phyloP scores from a whole-genome alignment of 2,797 vertebrate genomes.

The Huso huso region DNA sequence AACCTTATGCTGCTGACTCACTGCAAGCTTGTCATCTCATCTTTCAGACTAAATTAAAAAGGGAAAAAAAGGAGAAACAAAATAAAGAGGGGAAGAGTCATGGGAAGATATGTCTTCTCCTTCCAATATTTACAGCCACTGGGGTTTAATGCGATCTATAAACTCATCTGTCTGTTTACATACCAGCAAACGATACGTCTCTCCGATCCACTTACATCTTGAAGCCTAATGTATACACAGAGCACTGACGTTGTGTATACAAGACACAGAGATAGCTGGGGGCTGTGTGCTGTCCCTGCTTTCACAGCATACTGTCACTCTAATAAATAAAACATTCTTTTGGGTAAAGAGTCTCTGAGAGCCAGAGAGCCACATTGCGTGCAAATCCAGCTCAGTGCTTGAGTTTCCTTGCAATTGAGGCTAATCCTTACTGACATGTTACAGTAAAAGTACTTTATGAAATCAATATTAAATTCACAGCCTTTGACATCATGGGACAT shows the following conservation, averaged over 20 bases:
- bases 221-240: conserved; percentile 64
- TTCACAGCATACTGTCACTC: conserved; percentile 62
- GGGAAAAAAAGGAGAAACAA: conserved; percentile 24
- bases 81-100: not conserved
- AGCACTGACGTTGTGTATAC: conserved; percentile 57
- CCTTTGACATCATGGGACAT: conserved; percentile 81
- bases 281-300: conserved; percentile 57
- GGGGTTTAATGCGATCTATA: conserved; percentile 72
- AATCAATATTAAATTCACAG: conserved; percentile 99
- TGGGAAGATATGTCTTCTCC: conserved; percentile 32
- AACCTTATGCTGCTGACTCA: conserved; percentile 13
- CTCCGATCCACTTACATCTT: conserved; percentile 67
- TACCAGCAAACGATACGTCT: conserved; percentile 67
- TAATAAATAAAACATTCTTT: conserved; percentile 76
- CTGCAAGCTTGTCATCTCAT: conserved; percentile 6
- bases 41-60: conserved; percentile 13
- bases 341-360: conserved; percentile 55
- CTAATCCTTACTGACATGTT: conserved; percentile 89
- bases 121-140: conserved; percentile 50
- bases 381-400: conserved; percentile 76
- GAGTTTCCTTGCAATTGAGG: conserved; percentile 66
- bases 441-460: conserved; percentile 98
- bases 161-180: conserved; percentile 79
- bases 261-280: conserved; percentile 55
- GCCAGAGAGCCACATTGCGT: conserved; percentile 71